Base-by-base conservation (phyloP, 92 coral and sea anemone species). In the Epizoanthus illoricatus region DNA sequence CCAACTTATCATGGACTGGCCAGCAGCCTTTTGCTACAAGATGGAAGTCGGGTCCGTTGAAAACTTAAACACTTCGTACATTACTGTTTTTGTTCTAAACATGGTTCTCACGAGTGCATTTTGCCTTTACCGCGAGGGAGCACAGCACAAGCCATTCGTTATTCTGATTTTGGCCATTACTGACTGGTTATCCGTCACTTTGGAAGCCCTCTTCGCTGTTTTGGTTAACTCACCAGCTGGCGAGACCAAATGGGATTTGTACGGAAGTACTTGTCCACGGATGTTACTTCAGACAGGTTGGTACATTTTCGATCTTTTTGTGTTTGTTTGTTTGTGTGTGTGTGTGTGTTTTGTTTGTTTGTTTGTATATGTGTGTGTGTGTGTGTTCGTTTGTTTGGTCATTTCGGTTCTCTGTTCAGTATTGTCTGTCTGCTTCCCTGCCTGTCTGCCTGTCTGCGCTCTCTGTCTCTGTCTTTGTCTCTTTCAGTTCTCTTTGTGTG, bases 231-330 rank as follows among this genome's bases (percentile, higher is more conserved):
- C 62, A 6, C 43, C 43, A 42, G 82, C 5, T 13, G 56, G 56
- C 56, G 52, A 62, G 10, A 15, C 45, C 43, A 42, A 24, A n/a
- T 45, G 71, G 82, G 43, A 42, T 17, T 63, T 78, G 16, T 64
- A 59, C 41, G 71, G 45, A 17, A 23, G 60, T 6, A 78, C 21
- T 20, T 78, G 82, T 64, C 82, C 82, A 40, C 71, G 82, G n/a
- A 78, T 78, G 82, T 64, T 78, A 19, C 82, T 78, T 78, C 82
- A 78, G 41, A 78, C 82, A 41, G 82, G 82, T 78, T 40, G 65
- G 69, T 62, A 16, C 39, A 45, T 16, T 43, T 78, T 18, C 42
- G 21, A 20, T 72, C 12, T 42, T 33, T 41, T 28, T 10, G 2
- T 20, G 3, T 20, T 5, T 23, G 9, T 64, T 13, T 20, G 4